A percentile compares a stretch with the other conserved stretches of the same genome.
These are phyloP conservation scores for Octopus bimaculoides DNA, from an alignment of 1,140 invertebrate species.

Conservation along the genomic window DNA sequence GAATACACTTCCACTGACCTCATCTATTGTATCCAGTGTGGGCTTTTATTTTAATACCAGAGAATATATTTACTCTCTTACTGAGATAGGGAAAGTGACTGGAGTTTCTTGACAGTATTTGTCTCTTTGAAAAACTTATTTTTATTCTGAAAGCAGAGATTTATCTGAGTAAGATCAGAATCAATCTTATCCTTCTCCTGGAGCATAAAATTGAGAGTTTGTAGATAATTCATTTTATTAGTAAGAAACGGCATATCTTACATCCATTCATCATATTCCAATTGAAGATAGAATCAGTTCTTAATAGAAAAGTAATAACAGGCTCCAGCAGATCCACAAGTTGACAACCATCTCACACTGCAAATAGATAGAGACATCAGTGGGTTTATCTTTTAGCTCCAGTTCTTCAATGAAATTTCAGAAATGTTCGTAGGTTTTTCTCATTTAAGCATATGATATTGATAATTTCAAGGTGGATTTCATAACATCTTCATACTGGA, in stretches of 20 bases:
- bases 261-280: background rate
- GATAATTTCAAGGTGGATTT: background rate
- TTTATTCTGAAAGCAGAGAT: background rate
- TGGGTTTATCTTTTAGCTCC: too few relatives aligned
- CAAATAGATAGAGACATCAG: background rate
- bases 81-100: background rate
- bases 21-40: too few relatives aligned
- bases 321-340: background rate
- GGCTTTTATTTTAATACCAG: background rate
- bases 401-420: background rate
- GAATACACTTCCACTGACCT: too few relatives aligned
- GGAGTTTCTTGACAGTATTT: background rate
- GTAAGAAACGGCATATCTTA: background rate
- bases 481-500: background rate
- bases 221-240: background rate
- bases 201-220: background rate
- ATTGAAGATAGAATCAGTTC: background rate
- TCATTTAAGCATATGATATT: background rate
- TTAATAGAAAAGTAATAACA: background rate
- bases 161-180: background rate
- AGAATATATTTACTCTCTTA: background rate
- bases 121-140: background rate
- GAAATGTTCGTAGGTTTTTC: background rate
- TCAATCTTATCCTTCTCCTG: background rate
- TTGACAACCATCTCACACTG: background rate